phyloP scores from a whole-genome alignment of 2,113 vertebrate genomes.

The Noturus placidus region DNA sequence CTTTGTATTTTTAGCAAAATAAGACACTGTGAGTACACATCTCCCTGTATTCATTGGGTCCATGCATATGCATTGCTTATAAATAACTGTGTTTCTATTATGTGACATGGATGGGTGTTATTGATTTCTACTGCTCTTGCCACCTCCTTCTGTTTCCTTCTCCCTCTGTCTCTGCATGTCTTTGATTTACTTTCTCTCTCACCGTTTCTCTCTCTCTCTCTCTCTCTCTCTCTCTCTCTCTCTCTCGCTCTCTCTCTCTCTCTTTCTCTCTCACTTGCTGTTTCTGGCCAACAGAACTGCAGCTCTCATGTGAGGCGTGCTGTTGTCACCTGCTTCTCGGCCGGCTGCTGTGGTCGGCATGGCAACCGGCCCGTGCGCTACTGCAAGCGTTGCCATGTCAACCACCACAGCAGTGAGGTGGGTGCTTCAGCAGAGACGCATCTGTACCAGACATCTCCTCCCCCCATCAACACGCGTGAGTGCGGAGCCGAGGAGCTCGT shows the following conservation, averaged over 20 bases:
- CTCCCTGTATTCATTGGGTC: not conserved
- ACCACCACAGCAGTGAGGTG: conserved; percentile 95
- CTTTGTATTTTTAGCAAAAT: conserved; percentile 72
- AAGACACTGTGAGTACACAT: conserved; percentile 54
- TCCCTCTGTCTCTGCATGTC: conserved; percentile 7
- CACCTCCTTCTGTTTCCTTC: not conserved
- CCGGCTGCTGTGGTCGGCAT: conserved; percentile 94
- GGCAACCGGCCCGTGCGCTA: conserved; percentile 97
- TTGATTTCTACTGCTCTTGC: conserved; percentile 17
- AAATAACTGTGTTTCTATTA: conserved; percentile 36
- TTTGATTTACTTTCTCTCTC: conserved; percentile 26
- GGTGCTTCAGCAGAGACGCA: conserved; percentile 90
- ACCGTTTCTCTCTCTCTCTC: conserved; percentile 17
- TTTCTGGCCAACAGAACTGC: conserved; percentile 82
- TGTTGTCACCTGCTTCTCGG: conserved; percentile 98
- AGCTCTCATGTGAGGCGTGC: conserved; percentile 96
- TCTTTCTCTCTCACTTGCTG: conserved; percentile 15
- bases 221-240: conserved; percentile 16
- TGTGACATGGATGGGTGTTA: conserved; percentile 9
- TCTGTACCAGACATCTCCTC: conserved; percentile 97
- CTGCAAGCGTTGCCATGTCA: conserved; percentile 97
- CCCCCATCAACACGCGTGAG: conserved; percentile 96
- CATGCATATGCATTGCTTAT: not conserved
- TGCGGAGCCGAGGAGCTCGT: conserved; percentile 97
- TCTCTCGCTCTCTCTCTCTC: not conserved